Conservation (phyloP, 2,888 invertebrate species). For the Pteria penguin region DNA sequence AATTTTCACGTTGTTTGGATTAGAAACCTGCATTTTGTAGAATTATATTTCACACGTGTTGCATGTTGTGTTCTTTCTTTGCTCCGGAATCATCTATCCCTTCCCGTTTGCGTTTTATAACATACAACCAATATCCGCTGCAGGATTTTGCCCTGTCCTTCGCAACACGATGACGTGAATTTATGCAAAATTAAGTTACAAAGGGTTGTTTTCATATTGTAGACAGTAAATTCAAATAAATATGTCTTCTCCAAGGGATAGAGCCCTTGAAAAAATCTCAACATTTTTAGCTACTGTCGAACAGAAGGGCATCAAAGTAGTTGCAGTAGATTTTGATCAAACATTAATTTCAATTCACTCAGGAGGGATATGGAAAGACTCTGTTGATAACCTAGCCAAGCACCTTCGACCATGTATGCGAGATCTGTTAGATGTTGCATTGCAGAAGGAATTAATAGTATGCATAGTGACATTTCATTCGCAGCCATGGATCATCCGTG, state of each 20-base stretch:
- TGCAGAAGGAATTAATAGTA: slow-evolving; percentile 64
- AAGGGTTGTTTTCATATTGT: too few relatives aligned
- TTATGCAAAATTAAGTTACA: too few relatives aligned
- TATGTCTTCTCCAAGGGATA: slow-evolving; percentile 20
- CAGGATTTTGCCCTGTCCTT: too few relatives aligned
- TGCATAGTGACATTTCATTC: slow-evolving; percentile 75
- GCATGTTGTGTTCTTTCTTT: too few relatives aligned
- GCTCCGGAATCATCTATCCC: too few relatives aligned
- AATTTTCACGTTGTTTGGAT: slow-evolving; percentile 97
- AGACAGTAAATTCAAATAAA: background rate
- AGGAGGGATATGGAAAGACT: slow-evolving; percentile 73
- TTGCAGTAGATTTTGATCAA: slow-evolving; percentile 77
- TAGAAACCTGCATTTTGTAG: slow-evolving; percentile 90
- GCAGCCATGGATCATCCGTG: slow-evolving; percentile 72
- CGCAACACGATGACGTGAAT: too few relatives aligned
- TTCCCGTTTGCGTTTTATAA: too few relatives aligned
- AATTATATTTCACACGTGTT: too few relatives aligned
- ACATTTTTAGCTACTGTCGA: slow-evolving; percentile 59
- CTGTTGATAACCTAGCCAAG: slow-evolving; percentile 63
- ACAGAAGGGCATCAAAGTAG: slow-evolving; percentile 69
- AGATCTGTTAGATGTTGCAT: slow-evolving; percentile 67
- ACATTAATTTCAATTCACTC: slow-evolving; percentile 76
- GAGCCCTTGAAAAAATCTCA: slow-evolving; percentile 15
- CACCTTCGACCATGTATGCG: slow-evolving; percentile 74
- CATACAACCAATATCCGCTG: too few relatives aligned